phyloP scores from a whole-genome alignment of 1,140 invertebrate genomes.

The Delia radicum region DNA sequence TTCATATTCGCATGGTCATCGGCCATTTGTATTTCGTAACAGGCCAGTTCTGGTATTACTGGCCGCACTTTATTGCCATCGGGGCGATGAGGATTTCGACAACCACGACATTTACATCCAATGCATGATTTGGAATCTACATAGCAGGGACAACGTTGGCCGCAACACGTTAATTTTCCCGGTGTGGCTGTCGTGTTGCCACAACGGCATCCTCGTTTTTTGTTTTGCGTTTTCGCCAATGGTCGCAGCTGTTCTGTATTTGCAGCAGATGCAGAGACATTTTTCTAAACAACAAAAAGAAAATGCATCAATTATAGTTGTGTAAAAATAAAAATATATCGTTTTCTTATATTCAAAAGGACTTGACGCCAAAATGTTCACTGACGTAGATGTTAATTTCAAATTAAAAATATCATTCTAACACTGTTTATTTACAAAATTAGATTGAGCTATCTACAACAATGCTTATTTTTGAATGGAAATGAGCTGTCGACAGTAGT shows the following conservation, averaged over 20 bases:
- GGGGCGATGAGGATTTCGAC: conserved; percentile 81
- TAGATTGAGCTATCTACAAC: too few relatives aligned
- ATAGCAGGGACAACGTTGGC: conserved; percentile 91
- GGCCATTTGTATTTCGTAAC: conserved; percentile 33
- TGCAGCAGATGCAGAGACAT: neutral
- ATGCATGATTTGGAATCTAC: conserved; percentile 82
- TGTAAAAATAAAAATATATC: too few relatives aligned
- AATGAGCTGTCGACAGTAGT: too few relatives aligned
- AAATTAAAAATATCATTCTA: too few relatives aligned
- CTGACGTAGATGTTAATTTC: too few relatives aligned
- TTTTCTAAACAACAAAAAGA: too few relatives aligned
- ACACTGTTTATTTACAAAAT: too few relatives aligned
- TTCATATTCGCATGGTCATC: conserved; percentile 27
- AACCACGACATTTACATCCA: conserved; percentile 87
- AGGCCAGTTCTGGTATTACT: conserved; percentile 63
- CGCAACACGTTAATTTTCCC: conserved; percentile 88
- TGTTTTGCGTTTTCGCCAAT: conserved; percentile 39
- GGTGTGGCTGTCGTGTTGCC: conserved; percentile 86
- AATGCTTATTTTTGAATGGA: too few relatives aligned
- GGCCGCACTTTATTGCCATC: conserved; percentile 77
- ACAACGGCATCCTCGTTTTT: conserved; percentile 80
- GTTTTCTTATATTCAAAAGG: too few relatives aligned
- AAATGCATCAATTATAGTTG: too few relatives aligned
- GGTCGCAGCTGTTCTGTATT: neutral
- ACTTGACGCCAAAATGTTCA: too few relatives aligned